These are phyloP conservation scores for Synanthedon andrenaeformis DNA, from an alignment of 2,888 invertebrate species.

Conservation along the genomic window DNA sequence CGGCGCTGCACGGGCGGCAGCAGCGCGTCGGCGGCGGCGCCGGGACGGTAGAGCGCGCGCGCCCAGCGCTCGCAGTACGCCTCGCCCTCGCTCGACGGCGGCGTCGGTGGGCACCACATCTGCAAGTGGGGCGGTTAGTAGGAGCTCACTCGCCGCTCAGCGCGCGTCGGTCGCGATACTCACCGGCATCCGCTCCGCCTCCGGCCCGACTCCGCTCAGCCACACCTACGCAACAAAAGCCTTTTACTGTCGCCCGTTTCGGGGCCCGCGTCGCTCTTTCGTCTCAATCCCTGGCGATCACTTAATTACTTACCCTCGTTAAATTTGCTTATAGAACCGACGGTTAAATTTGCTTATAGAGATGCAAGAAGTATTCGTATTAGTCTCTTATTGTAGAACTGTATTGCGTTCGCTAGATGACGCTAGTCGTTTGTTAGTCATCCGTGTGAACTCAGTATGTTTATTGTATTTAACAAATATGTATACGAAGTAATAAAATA, in stretches of 20 bases:
- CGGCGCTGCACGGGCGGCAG: constrained; percentile 71
- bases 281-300: too few relatives aligned
- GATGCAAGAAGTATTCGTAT: too few relatives aligned
- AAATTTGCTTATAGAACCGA: too few relatives aligned
- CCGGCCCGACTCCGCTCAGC: constrained; percentile 75
- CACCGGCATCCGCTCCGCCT: constrained; percentile 81
- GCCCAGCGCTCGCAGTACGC: constrained; percentile 89
- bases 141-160: not conserved
- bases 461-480: too few relatives aligned
- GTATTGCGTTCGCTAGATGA: too few relatives aligned
- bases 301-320: too few relatives aligned
- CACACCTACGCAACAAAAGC: constrained; percentile 74
- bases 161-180: constrained; percentile 46
- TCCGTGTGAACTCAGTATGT: too few relatives aligned
- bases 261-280: too few relatives aligned
- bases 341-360: too few relatives aligned
- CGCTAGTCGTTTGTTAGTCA: too few relatives aligned
- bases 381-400: too few relatives aligned
- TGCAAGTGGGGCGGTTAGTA: constrained; percentile 35
- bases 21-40: constrained; percentile 81
- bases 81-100: constrained; percentile 93
- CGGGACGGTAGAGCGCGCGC: constrained; percentile 85
- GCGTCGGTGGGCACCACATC: constrained; percentile 98
- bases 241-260: not conserved
- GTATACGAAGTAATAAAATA: too few relatives aligned